Evolutionary conservation across 1,140 invertebrate species (phyloP), one percentile per base, ranked within the genome.

Genomic region (Delia radicum): DNA sequence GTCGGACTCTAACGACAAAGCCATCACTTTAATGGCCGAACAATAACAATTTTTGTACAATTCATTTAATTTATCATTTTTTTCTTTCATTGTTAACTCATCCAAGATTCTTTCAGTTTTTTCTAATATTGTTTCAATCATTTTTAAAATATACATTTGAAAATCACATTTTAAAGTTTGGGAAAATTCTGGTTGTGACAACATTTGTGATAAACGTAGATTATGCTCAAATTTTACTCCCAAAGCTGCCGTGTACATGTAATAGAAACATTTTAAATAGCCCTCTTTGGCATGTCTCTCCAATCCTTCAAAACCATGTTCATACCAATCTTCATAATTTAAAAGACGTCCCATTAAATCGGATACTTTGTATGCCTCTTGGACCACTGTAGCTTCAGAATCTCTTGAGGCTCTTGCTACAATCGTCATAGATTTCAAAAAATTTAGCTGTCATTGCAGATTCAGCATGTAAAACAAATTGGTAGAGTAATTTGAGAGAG

Each of bases 381-480:
- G 76, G 1, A 73, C 75, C 2, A 85, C 80, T 6, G 37, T 55
- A 0, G 67, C 7, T 15, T 85, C 83, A 0, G 62, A 24, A 75
- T 86, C 85, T 6, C 78, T 78, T 78, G 87, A 88, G 18, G 88
- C 88, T 74, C 84, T 86, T 24, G 87, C 87, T 69, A 92, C 79
- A 12, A n/a, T 87, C 88, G n/a, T 79, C 75, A 74, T 81, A 85
- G 12, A 85, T 80, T 46, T 86, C 85, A 26, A 87, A 75, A 89
- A 87, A 85, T 87, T 91, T 87, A 88, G 89, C 77, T 90, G 91
- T 93, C 46, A 93, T 89, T 46, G 91, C 88, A 13, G 90, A 87
- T 82, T 95, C 94, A 26, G 90, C 89, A 80, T 94, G 91, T 0
- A 94, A 85, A 31, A 92, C 87, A 62, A 95, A 82, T 62, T 91